Conservation (phyloP, 2,797 vertebrate species). For the Miichthys miiuy region DNA sequence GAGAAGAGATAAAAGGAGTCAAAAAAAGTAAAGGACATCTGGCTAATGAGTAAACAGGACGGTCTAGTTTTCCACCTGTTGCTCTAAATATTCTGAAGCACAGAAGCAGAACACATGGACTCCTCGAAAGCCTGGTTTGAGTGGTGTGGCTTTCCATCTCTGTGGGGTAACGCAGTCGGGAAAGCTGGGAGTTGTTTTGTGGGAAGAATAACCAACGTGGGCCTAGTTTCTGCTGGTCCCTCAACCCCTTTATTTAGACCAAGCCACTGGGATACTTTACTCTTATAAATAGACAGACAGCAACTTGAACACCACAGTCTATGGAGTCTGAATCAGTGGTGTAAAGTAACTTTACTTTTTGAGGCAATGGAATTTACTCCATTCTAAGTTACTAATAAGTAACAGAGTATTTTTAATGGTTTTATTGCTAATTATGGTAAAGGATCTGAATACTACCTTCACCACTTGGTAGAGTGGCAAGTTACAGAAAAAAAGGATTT, state of each 20-base stretch:
- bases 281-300: constrained; percentile 62
- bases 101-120: constrained; percentile 11
- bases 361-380: neutral
- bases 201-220: constrained; percentile 52
- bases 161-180: constrained; percentile 8
- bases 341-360: neutral
- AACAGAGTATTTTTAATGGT: neutral
- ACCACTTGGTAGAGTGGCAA: neutral
- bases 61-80: constrained; percentile 20
- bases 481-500: neutral
- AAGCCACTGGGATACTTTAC: constrained; percentile 49
- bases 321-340: neutral
- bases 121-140: constrained; percentile 1
- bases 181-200: constrained; percentile 56
- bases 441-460: no score
- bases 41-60: constrained; percentile 34
- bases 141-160: constrained; percentile 35
- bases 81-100: constrained; percentile 23
- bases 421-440: no score
- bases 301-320: constrained; percentile 25
- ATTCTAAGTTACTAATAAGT: neutral
- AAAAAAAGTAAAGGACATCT: constrained; percentile 44
- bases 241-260: constrained; percentile 73
- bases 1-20: constrained; percentile 39
- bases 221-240: constrained; percentile 45